phyloP scores from a whole-genome alignment of 23 tunicate genomes.

The Ascidia mentula region DNA sequence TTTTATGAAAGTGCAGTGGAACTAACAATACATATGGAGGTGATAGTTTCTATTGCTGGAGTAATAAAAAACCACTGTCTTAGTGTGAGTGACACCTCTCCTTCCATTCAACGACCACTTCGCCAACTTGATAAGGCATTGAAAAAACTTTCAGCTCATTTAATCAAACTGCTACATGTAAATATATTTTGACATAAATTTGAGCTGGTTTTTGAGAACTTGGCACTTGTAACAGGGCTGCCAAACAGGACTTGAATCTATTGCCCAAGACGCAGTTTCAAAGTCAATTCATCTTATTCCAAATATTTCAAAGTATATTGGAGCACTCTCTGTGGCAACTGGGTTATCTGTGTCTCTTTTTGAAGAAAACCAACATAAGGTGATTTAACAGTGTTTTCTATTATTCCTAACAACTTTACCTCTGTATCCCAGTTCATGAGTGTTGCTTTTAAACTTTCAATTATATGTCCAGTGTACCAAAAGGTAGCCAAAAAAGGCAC shows the following conservation, averaged over 20 bases:
- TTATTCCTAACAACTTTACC: background rate
- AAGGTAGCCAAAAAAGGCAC: background rate
- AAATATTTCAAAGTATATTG: conserved; percentile 69
- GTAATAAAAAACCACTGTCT: background rate
- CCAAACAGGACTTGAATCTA: conserved; percentile 36
- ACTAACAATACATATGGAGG: conserved; percentile 9
- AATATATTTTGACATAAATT: background rate
- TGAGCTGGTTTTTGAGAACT: background rate
- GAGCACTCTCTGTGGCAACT: conserved; percentile 60
- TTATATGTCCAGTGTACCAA: background rate
- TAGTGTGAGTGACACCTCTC: conserved; percentile 1
- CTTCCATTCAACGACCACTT: conserved; percentile 24
- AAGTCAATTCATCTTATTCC: conserved; percentile 36
- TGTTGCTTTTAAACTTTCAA: too few relatives aligned
- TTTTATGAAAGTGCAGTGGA: conserved; percentile 19
- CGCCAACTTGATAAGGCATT: conserved; percentile 37
- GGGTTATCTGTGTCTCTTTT: conserved; percentile 18
- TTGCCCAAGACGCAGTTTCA: conserved; percentile 49
- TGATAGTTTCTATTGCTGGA: conserved; percentile 14
- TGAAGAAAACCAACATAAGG: conserved; percentile 54
- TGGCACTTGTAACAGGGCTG: conserved; percentile 47
- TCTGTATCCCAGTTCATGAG: too few relatives aligned
- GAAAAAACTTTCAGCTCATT: conserved; percentile 34
- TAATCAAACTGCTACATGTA: conserved; percentile 61
- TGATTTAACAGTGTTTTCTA: background rate